Evolutionary conservation across 2,888 invertebrate genomes (phyloP).

Genomic region (Bombylius discolor): DNA sequence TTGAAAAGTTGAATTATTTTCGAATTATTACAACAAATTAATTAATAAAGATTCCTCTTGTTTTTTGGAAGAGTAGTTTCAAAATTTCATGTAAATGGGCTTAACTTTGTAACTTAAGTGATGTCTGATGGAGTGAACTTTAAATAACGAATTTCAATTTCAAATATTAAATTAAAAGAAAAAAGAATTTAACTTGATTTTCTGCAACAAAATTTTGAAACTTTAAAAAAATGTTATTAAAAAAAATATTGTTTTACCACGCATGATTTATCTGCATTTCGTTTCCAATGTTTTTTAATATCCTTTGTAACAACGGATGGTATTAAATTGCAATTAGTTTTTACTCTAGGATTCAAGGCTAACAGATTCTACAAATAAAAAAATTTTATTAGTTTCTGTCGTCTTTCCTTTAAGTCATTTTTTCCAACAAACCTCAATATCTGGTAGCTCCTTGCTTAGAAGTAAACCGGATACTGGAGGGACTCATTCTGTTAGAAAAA

Average conservation of each 20-base stretch:
- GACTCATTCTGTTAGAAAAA: slow-evolving; percentile 25
- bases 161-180: not conserved
- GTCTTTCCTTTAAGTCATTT: too few species aligned
- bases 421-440: slow-evolving; percentile 54
- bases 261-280: slow-evolving; percentile 76
- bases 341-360: slow-evolving; percentile 70
- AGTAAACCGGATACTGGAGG: slow-evolving; percentile 34
- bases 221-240: not conserved
- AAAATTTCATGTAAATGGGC: too few species aligned
- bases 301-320: slow-evolving; percentile 75
- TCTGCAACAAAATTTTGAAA: too few species aligned
- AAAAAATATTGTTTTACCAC: slow-evolving; percentile 39
- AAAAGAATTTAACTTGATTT: not conserved
- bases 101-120: too few species aligned
- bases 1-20: not conserved
- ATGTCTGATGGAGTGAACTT: too few species aligned
- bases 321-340: slow-evolving; percentile 60
- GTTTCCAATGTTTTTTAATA: slow-evolving; percentile 89
- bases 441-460: slow-evolving; percentile 60
- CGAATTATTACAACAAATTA: too few species aligned
- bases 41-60: too few species aligned
- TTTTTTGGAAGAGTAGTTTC: too few species aligned
- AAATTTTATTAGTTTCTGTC: too few species aligned
- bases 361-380: slow-evolving; percentile 62
- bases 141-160: too few species aligned